Evolutionary conservation across 1,140 invertebrate genomes (phyloP).

Genomic region (Chironomus tepperi): DNA sequence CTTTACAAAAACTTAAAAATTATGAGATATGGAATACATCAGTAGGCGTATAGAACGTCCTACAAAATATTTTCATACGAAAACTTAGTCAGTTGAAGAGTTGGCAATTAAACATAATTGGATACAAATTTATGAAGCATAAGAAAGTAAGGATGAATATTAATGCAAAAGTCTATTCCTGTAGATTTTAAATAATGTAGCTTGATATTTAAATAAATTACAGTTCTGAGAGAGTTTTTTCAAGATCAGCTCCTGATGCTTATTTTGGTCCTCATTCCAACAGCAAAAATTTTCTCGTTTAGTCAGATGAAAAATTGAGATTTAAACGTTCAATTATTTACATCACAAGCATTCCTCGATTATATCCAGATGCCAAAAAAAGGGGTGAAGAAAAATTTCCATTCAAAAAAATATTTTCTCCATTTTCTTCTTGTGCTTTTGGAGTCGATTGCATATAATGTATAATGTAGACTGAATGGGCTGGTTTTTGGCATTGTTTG

Average conservation of each 20-base stretch:
- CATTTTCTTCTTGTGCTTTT: neutral
- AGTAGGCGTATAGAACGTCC: too few relatives aligned
- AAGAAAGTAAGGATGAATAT: too few relatives aligned
- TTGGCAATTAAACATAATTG: too few relatives aligned
- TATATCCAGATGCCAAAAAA: neutral
- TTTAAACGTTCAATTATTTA: conserved; percentile 23
- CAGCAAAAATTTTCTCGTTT: neutral
- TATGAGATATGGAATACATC: too few relatives aligned
- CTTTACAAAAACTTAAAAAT: too few relatives aligned
- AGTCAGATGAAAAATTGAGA: conserved; percentile 19
- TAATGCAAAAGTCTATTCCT: too few relatives aligned
- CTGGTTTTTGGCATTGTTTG: too few relatives aligned
- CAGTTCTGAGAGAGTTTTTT: neutral
- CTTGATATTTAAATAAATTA: conserved; percentile 20
- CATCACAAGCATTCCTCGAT: neutral
- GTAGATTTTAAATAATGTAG: neutral
- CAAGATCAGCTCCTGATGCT: neutral
- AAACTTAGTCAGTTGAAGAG: too few relatives aligned
- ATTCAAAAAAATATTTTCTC: neutral
- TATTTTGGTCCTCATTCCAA: neutral
- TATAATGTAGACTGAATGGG: too few relatives aligned
- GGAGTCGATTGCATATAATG: too few relatives aligned
- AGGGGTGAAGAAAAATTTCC: neutral
- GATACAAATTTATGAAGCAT: too few relatives aligned
- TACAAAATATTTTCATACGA: too few relatives aligned